Evolutionary conservation across 2,113 vertebrate genomes (phyloP), one percentile per base, ranked within the genome.

Genomic region (Nothocercus julius): DNA sequence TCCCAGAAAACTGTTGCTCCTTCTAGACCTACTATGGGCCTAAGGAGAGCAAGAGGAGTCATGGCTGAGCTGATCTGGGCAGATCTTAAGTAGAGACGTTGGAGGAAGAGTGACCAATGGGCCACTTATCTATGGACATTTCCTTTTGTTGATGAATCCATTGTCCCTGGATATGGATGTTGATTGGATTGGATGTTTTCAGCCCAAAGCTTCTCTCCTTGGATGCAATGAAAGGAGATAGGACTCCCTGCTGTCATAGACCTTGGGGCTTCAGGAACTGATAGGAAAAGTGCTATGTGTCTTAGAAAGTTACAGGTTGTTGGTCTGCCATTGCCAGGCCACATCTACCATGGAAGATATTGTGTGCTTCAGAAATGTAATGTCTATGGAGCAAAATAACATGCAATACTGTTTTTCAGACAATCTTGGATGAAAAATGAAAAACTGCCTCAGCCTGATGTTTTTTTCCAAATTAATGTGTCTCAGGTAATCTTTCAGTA

Each of bases 391-490:
- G 9, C 17, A 36, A 77, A 74, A 63, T 13, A 22, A 30, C 24
- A 27, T 36, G 56, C 82, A 91, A 81, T 84, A 27, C 4, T 36
- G 79, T 78, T 87, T 92, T 72, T 28, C 56, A 53, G 58, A 68
- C 22, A 5, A 72, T 76, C 86, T 74, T 64, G 34, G 28, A 64
- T 30, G 30, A 81, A 93, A 92, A 88, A 78, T 51, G n/a, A 90
- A 85, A 49, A 58, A 47, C 56, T 68, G 3, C 21, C 45, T 90
- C 86, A 78, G 88, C n/a, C n/a, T 0, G 8, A 61, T 62, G 16
- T 19, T 47, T 82, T 92, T 92, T 89, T 90, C 45, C 45, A 92
- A 83, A 86, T 95, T 81, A 88, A 34, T 90, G 77, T 63, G 16
- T 14, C 22, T 90, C 47, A 68, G 34, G 28, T 85, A 81, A 70